Conservation (phyloP, 2,888 invertebrate species). For the Elegia similella region DNA sequence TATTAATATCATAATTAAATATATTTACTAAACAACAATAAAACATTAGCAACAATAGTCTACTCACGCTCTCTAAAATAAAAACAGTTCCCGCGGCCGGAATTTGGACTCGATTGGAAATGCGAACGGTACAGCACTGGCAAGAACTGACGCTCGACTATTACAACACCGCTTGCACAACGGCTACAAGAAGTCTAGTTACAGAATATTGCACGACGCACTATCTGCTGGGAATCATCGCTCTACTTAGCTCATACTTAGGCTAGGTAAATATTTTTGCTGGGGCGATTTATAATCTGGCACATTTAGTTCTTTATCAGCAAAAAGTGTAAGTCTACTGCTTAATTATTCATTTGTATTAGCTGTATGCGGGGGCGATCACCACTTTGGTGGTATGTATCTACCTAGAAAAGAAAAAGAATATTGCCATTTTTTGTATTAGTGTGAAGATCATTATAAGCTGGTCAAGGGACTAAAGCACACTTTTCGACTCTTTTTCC, state of each 20-base stretch:
- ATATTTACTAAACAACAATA: not conserved
- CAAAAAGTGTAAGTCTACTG: not conserved
- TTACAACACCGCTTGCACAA: slow-evolving; percentile 42
- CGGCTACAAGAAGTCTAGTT: slow-evolving; percentile 34
- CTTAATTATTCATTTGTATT: too few species aligned
- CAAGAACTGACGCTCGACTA: slow-evolving; percentile 29
- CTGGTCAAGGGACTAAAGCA: too few species aligned
- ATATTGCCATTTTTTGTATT: too few species aligned
- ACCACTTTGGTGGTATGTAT: too few species aligned
- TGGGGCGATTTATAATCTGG: not conserved
- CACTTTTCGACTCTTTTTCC: too few species aligned
- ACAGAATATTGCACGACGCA: slow-evolving; percentile 37
- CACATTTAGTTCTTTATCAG: not conserved
- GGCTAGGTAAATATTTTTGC: not conserved
- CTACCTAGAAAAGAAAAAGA: too few species aligned
- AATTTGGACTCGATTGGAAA: slow-evolving; percentile 28
- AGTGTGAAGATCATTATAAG: too few species aligned
- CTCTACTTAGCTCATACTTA: slow-evolving; percentile 13
- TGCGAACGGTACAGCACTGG: slow-evolving; percentile 25
- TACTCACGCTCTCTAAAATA: slow-evolving; percentile 17
- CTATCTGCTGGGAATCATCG: slow-evolving; percentile 23
- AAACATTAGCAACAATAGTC: slow-evolving; percentile 17
- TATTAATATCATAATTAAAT: too few species aligned
- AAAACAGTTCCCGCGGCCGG: slow-evolving; percentile 16
- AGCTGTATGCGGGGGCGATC: too few species aligned